phyloP scores from a whole-genome alignment of 2,113 vertebrate genomes.

The Muntiacus muntjak region DNA sequence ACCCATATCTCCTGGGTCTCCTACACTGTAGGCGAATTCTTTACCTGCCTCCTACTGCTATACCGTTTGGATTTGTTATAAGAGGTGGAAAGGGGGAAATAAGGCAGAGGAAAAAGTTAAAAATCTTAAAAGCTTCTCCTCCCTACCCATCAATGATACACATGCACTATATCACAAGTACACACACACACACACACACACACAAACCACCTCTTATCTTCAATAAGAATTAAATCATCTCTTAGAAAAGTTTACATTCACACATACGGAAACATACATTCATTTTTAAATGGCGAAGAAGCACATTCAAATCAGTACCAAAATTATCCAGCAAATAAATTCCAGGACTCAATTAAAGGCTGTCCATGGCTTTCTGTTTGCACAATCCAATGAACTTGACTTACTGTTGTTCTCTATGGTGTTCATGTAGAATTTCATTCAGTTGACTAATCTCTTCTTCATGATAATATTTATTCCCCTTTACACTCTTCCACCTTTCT shows the following conservation, averaged over 20 bases:
- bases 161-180: not conserved
- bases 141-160: not conserved
- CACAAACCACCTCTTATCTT: not conserved
- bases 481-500: not conserved
- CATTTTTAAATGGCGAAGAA: constrained; percentile 36
- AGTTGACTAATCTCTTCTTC: constrained; percentile 16
- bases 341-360: not conserved
- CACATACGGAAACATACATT: not conserved
- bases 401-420: not conserved
- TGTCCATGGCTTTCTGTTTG: not conserved
- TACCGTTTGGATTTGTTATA: not conserved
- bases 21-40: not conserved
- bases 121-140: not conserved
- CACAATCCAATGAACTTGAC: not conserved
- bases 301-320: not conserved
- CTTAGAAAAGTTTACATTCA: constrained; percentile 22
- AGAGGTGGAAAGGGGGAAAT: not conserved
- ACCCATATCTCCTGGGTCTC: not conserved
- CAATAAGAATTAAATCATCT: not conserved
- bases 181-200: not conserved
- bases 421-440: not conserved
- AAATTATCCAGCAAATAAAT: constrained; percentile 45
- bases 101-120: not conserved
- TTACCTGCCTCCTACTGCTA: not conserved
- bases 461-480: constrained; percentile 8